These are phyloP conservation scores for Oscheius sp. DNA, from an alignment of 2,888 invertebrate genomes.

Conservation along the genomic window DNA sequence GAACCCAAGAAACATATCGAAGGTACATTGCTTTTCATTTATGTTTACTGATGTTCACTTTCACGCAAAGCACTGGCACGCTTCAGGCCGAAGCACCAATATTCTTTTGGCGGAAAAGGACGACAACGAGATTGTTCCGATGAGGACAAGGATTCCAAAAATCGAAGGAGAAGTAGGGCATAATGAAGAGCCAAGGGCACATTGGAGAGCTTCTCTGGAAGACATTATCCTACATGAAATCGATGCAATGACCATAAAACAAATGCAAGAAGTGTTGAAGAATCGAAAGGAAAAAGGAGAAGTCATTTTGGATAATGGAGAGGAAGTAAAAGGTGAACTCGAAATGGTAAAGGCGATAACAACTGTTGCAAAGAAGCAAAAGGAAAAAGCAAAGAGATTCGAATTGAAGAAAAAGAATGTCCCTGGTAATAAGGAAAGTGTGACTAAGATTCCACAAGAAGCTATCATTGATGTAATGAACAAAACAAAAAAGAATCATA, in stretches of 20 bases:
- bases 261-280: not conserved
- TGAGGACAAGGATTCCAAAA: not conserved
- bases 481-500: too few relatives aligned
- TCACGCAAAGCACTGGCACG: slow-evolving; percentile 24
- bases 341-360: not conserved
- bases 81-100: slow-evolving; percentile 22
- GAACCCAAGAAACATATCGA: not conserved
- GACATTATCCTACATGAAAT: slow-evolving; percentile 4
- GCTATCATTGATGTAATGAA: not conserved
- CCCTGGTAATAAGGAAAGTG: not conserved
- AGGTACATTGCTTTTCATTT: not conserved
- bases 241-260: not conserved
- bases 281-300: not conserved
- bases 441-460: not conserved
- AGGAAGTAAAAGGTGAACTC: not conserved
- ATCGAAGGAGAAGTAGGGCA: slow-evolving; percentile 7
- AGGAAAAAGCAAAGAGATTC: not conserved
- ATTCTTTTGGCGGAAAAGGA: not conserved
- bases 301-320: not conserved
- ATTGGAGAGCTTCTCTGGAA: not conserved
- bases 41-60: not conserved
- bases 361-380: not conserved
- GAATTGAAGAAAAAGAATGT: not conserved
- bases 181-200: not conserved
- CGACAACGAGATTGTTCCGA: not conserved